phyloP scores from a whole-genome alignment of 2,888 invertebrate species.

The Thysanoteuthis rhombus region DNA sequence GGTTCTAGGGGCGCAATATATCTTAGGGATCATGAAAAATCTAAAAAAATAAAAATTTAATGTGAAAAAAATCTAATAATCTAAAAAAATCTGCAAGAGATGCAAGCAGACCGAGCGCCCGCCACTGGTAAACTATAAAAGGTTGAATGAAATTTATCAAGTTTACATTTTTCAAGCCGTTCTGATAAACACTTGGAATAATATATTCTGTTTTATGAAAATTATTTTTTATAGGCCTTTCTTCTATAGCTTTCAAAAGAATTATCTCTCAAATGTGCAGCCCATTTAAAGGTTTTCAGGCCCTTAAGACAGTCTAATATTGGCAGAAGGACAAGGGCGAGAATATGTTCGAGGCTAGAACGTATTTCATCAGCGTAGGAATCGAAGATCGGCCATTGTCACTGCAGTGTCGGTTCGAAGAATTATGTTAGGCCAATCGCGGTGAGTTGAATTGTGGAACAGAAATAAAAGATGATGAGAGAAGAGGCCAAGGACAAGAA shows the following conservation, averaged over 20 bases:
- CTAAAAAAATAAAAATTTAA: too few relatives aligned
- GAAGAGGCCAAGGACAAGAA: not conserved
- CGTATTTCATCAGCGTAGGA: not conserved
- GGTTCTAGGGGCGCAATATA: too few relatives aligned
- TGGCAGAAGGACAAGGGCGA: not conserved
- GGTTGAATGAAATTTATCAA: not conserved
- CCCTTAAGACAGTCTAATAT: not conserved
- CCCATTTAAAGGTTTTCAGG: not conserved
- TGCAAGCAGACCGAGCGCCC: too few relatives aligned
- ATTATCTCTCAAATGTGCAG: not conserved
- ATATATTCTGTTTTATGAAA: not conserved
- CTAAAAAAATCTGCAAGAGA: too few relatives aligned
- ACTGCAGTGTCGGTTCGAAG: not conserved
- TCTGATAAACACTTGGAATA: not conserved
- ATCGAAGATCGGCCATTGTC: not conserved
- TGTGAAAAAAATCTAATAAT: too few relatives aligned
- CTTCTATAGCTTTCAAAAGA: too few relatives aligned
- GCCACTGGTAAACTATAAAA: too few relatives aligned
- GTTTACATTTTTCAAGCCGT: not conserved
- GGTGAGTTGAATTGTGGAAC: not conserved
- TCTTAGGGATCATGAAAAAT: too few relatives aligned
- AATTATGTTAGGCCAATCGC: slow-evolving; percentile 12
- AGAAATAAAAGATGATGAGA: slow-evolving; percentile 1
- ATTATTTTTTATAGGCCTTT: not conserved
- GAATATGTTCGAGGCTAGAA: not conserved